Evolutionary conservation across 2,797 vertebrate species (phyloP).

Genomic region (Darevskia nairensis): DNA sequence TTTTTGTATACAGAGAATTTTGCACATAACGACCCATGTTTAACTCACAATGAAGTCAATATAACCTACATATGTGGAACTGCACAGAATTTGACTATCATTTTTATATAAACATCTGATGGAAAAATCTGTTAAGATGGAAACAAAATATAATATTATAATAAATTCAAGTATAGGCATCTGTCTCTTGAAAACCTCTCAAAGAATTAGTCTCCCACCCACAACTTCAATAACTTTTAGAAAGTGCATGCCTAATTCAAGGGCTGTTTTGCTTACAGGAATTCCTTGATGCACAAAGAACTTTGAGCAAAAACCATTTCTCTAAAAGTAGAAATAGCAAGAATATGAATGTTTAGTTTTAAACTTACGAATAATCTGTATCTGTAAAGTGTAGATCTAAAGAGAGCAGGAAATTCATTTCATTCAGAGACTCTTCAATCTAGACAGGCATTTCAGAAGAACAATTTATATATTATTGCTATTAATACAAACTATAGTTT

Average conservation of each 20-base stretch:
- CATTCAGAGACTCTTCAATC: constrained; percentile 96
- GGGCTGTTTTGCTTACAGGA: background rate
- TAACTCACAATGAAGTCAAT: background rate
- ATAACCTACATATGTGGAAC: background rate
- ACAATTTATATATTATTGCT: constrained; percentile 23
- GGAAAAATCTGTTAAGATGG: background rate
- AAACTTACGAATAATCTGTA: constrained; percentile 95
- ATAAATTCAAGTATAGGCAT: background rate
- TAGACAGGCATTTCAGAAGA: constrained; percentile 73
- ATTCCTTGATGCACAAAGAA: background rate
- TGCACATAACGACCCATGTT: background rate
- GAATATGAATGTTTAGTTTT: constrained; percentile 26
- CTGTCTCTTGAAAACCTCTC: background rate
- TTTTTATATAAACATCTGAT: background rate
- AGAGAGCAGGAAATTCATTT: constrained; percentile 94
- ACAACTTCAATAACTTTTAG: background rate
- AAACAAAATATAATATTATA: background rate
- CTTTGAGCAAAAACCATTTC: background rate
- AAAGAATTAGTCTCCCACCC: background rate
- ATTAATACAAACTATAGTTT: constrained; percentile 43
- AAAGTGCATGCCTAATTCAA: background rate
- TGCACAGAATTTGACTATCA: background rate
- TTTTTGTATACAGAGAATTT: background rate
- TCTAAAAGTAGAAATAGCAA: background rate
- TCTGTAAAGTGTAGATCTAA: constrained; percentile 97